phyloP scores from a whole-genome alignment of 1,140 invertebrate genomes.

The Bombus impatiens region DNA sequence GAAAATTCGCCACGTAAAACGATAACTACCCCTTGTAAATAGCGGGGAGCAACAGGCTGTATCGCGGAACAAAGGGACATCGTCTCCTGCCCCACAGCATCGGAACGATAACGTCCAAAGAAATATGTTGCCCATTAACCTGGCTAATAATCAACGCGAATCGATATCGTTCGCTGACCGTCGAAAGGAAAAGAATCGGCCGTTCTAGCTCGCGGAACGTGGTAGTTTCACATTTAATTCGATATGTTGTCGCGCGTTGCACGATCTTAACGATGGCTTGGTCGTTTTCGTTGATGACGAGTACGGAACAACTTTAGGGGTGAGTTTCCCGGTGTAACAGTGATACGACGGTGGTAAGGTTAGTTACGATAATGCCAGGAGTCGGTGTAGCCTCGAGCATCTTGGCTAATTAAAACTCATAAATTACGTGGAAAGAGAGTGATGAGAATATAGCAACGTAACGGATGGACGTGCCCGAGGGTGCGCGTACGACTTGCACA shows the following conservation, averaged over 20 bases:
- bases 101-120: slow-evolving; percentile 6
- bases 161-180: neutral
- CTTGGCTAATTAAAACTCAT: slow-evolving; percentile 70
- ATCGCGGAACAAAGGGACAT: slow-evolving; percentile 10
- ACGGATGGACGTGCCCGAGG: slow-evolving; percentile 33
- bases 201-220: neutral
- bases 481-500: neutral
- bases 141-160: neutral
- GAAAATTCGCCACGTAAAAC: neutral
- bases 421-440: slow-evolving; percentile 65
- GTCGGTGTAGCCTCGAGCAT: slow-evolving; percentile 39
- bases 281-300: slow-evolving; percentile 54
- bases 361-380: slow-evolving; percentile 50
- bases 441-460: slow-evolving; percentile 63
- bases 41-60: slow-evolving; percentile 37
- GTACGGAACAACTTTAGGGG: neutral
- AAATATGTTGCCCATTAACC: neutral
- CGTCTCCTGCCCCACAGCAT: neutral
- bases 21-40: neutral
- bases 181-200: neutral
- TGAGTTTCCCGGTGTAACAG: neutral
- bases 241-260: neutral
- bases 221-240: neutral
- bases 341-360: neutral
- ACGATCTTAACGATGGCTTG: neutral